Evolutionary conservation across 2,888 invertebrate genomes (phyloP).

Genomic region (Tinea trinotella): DNA sequence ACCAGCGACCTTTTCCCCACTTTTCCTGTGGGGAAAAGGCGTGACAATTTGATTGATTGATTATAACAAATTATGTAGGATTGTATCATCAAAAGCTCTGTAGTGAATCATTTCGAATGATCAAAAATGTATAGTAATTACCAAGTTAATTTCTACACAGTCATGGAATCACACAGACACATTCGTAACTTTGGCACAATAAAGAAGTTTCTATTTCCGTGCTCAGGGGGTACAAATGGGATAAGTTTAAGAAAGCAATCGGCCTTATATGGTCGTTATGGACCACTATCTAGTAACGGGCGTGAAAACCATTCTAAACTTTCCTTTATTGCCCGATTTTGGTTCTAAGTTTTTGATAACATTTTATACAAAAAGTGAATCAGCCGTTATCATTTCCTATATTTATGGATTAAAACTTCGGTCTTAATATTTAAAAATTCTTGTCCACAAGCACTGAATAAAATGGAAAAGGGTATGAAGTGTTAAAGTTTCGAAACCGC

Average conservation of each 20-base stretch:
- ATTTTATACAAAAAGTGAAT: constrained; percentile 12
- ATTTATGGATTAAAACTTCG: constrained; percentile 22
- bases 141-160: background rate
- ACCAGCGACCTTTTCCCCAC: too few relatives aligned
- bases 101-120: background rate
- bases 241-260: constrained; percentile 70
- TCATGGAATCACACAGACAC: constrained; percentile 24
- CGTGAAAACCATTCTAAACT: constrained; percentile 60
- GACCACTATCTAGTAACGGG: constrained; percentile 54
- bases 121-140: background rate
- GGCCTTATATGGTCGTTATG: constrained; percentile 68
- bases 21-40: too few relatives aligned
- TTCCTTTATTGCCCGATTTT: constrained; percentile 55
- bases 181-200: constrained; percentile 59
- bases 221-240: constrained; percentile 61
- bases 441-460: constrained; percentile 17
- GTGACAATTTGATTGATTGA: too few relatives aligned
- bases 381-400: background rate
- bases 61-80: too few relatives aligned
- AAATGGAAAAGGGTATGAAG: constrained; percentile 29
- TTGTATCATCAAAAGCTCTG: too few relatives aligned
- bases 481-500: constrained; percentile 19
- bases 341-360: constrained; percentile 14
- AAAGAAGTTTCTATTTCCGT: constrained; percentile 59
- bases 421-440: constrained; percentile 13